Conservation (phyloP, 2,113 vertebrate species). For the Scytalopus superciliaris region DNA sequence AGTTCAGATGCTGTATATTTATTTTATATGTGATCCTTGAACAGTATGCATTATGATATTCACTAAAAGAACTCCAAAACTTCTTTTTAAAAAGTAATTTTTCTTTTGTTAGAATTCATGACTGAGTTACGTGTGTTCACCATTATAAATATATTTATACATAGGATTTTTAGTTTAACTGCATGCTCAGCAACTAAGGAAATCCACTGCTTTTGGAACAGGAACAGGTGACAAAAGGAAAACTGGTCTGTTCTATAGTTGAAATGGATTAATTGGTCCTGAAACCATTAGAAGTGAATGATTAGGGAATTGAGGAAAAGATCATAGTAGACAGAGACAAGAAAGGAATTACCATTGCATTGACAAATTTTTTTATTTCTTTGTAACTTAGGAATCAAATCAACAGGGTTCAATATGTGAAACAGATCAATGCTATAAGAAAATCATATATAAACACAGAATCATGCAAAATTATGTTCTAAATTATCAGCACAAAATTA, state of each 20-base stretch:
- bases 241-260: not conserved
- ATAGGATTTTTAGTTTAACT: not conserved
- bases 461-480: not conserved
- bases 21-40: not conserved
- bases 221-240: not conserved
- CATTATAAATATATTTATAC: not conserved
- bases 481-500: not conserved
- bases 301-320: not conserved
- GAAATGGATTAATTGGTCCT: not conserved
- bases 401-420: not conserved
- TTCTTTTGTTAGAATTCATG: not conserved
- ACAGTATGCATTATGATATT: not conserved
- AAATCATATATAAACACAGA: not conserved
- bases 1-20: not conserved
- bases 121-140: not conserved
- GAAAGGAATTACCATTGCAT: not conserved
- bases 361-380: not conserved
- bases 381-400: not conserved
- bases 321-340: not conserved
- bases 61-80: not conserved
- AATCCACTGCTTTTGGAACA: not conserved
- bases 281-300: not conserved
- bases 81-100: rapidly evolving
- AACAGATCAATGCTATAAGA: not conserved
- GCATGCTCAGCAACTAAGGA: not conserved